Evolutionary conservation across 2,888 invertebrate species (phyloP).

Genomic region (Eueremaeus valkanovi): DNA sequence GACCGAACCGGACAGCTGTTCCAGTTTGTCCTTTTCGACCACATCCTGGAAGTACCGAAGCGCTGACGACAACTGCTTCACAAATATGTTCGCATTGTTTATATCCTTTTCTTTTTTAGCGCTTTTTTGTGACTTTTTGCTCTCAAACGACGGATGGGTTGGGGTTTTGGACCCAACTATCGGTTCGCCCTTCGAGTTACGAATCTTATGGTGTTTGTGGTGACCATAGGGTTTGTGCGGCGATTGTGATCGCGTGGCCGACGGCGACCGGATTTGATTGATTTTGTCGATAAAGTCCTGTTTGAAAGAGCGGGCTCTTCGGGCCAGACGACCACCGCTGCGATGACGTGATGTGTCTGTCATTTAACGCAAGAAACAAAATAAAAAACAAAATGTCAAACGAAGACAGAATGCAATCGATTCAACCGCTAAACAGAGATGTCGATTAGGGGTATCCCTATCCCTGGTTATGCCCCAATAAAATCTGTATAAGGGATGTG

Average conservation of each 20-base stretch:
- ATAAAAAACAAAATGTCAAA: not conserved
- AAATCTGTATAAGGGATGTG: too few species aligned
- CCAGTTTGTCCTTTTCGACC: conserved; percentile 81
- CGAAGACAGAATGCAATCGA: not conserved
- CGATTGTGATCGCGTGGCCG: conserved; percentile 44
- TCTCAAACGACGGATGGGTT: not conserved
- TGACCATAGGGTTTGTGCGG: not conserved
- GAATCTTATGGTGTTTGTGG: conserved; percentile 2
- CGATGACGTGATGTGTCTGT: conserved; percentile 22
- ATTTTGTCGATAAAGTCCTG: conserved; percentile 86
- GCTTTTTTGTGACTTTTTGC: conserved; percentile 7
- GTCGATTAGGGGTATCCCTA: too few species aligned
- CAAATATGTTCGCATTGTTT: not conserved
- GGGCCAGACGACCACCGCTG: conserved; percentile 69
- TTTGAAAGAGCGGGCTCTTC: conserved; percentile 83
- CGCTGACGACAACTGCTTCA: conserved; percentile 20
- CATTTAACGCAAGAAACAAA: not conserved
- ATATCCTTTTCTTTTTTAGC: conserved; percentile 20
- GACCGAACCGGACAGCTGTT: conserved; percentile 89
- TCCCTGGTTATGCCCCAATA: too few species aligned
- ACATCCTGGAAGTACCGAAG: conserved; percentile 88
- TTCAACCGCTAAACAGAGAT: too few species aligned
- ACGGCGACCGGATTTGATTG: conserved; percentile 79
- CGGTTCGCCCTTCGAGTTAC: not conserved
- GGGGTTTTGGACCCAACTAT: not conserved